Evolutionary conservation across 2,113 vertebrate genomes (phyloP).

Genomic region (Glaucomys volans): DNA sequence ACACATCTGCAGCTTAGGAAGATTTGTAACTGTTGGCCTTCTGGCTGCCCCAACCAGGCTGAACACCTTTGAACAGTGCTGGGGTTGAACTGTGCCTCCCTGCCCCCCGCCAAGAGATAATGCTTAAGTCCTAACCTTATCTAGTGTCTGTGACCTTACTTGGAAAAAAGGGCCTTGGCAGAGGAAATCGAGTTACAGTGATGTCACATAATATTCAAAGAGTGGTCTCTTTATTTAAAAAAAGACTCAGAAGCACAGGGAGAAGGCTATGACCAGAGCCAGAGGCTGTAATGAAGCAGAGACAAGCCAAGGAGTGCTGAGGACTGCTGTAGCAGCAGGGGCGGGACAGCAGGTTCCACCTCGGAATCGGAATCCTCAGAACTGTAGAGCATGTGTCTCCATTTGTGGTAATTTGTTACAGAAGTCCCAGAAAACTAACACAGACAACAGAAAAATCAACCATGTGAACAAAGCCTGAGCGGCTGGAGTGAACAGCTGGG

Average conservation of each 20-base stretch:
- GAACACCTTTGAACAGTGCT: neutral
- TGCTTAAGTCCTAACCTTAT: neutral
- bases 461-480: accelerated
- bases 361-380: neutral
- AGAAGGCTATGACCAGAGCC: neutral
- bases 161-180: neutral
- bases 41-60: neutral
- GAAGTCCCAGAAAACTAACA: neutral
- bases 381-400: neutral
- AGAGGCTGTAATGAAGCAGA: neutral
- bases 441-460: neutral
- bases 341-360: neutral
- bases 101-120: neutral
- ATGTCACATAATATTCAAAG: neutral
- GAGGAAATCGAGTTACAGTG: neutral
- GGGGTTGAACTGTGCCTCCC: neutral
- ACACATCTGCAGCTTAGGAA: accelerated
- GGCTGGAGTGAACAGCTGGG: neutral
- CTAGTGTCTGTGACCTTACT: too few relatives aligned
- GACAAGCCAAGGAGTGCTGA: neutral
- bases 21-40: neutral
- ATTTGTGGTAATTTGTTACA: neutral
- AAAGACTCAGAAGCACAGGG: neutral
- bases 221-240: neutral
- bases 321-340: neutral